Conservation (phyloP, 2,797 vertebrate species). For the Champsocephalus esox region DNA sequence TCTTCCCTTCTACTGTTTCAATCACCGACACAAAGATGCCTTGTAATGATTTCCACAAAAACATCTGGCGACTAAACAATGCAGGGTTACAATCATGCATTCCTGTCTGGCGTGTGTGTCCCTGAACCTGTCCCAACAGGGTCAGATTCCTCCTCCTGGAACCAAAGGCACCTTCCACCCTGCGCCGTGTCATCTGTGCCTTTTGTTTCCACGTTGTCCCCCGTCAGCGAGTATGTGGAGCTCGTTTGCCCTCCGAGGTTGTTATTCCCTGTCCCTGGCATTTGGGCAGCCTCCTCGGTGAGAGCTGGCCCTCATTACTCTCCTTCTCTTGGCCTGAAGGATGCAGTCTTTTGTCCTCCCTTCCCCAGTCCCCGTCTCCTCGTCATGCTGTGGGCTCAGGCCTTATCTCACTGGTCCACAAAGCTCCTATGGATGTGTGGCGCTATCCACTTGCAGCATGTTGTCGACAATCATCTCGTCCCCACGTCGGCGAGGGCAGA, state of each 20-base stretch:
- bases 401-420: slow-evolving; percentile 78
- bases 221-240: slow-evolving; percentile 39
- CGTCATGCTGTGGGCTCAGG: slow-evolving; percentile 66
- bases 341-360: slow-evolving; percentile 64
- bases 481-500: slow-evolving; percentile 49
- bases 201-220: slow-evolving; percentile 51
- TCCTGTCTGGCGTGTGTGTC: slow-evolving; percentile 18
- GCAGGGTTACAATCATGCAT: neutral
- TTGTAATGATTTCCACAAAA: neutral
- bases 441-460: slow-evolving; percentile 67
- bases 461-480: slow-evolving; percentile 67
- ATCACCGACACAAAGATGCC: neutral
- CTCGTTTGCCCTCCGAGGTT: slow-evolving; percentile 64
- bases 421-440: slow-evolving; percentile 77
- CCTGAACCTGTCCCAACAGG: slow-evolving; percentile 10
- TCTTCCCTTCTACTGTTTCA: neutral
- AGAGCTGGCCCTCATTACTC: slow-evolving; percentile 77
- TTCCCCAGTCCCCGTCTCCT: slow-evolving; percentile 55
- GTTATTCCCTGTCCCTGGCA: slow-evolving; percentile 32
- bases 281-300: slow-evolving; percentile 40
- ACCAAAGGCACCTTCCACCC: slow-evolving; percentile 45
- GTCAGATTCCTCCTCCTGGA: slow-evolving; percentile 32
- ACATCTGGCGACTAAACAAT: slow-evolving; percentile 2
- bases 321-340: slow-evolving; percentile 71
- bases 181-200: slow-evolving; percentile 43